These are phyloP conservation scores for Macropis europaea DNA, from an alignment of 2,888 invertebrate species.

Conservation along the genomic window DNA sequence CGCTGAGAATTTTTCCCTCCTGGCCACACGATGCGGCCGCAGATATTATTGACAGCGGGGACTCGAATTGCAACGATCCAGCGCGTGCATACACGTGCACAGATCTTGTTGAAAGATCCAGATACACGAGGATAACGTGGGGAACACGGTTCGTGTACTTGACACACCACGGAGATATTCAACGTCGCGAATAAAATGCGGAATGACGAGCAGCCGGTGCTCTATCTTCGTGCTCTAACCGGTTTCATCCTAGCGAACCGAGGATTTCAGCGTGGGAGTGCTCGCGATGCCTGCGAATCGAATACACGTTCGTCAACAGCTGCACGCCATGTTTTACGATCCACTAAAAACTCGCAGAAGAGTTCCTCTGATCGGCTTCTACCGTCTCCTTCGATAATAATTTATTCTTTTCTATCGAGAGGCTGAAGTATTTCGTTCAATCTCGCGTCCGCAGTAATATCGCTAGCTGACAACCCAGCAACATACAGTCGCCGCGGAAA, in stretches of 20 bases:
- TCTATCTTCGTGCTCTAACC: constrained; percentile 54
- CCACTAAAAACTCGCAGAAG: too few relatives aligned
- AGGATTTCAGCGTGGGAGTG: constrained; percentile 46
- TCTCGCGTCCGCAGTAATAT: too few relatives aligned
- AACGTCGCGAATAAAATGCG: constrained; percentile 45
- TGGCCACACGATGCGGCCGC: constrained; percentile 26
- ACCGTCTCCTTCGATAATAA: too few relatives aligned
- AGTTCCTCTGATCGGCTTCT: too few relatives aligned
- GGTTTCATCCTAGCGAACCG: constrained; percentile 39
- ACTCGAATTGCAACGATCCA: constrained; percentile 35
- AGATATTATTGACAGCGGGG: constrained; percentile 52
- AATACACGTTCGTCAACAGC: constrained; percentile 45
- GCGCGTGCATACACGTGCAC: constrained; percentile 22
- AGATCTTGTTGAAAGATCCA: constrained; percentile 54
- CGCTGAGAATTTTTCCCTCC: constrained; percentile 15
- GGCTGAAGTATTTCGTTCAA: too few relatives aligned
- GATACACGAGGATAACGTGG: constrained; percentile 57
- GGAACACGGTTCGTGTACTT: constrained; percentile 54
- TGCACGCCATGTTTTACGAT: too few relatives aligned
- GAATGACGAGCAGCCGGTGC: constrained; percentile 46
- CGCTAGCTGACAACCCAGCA: too few relatives aligned
- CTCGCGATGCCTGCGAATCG: constrained; percentile 30
- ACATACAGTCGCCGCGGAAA: too few relatives aligned
- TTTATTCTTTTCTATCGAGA: too few relatives aligned
- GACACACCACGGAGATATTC: constrained; percentile 60